Evolutionary conservation across 2,113 vertebrate genomes (phyloP), one percentile per base, ranked within the genome.

Genomic region (Litocranius walleri): DNA sequence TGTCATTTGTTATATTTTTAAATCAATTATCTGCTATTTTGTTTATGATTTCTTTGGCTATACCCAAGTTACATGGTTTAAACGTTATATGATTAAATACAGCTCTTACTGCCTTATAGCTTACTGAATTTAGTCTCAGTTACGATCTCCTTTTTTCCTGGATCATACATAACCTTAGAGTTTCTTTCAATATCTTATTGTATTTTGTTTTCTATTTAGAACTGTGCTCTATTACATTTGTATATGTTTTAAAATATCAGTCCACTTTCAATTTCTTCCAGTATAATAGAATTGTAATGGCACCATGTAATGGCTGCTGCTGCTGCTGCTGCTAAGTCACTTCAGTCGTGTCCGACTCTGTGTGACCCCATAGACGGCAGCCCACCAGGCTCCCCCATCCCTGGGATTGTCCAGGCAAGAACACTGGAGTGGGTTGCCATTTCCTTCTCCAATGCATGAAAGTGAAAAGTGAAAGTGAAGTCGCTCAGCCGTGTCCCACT

Each of bases 221-320:
- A 74, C 36, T 14, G 21, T 43, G 36, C 19, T 33, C 16, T 61
- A 29, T 61, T 78, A 87, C 77, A 40, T 61, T 59, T 50, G 16
- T 36, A 59, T 30, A 40, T 93, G 25, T 78, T 59, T 61, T 61
- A 61, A 93, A 62, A 87, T 7, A 61, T 61, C 48, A 61, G 5
- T 74, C 52, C 81, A 74, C 4, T 48, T 57, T 61, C 84, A 71
- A 61, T 87, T 87, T 88, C 85, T 88, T 94, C 8, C 33, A 29
- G 43, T 77, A 27, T 15, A 91, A 64, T 23, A 91, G 56, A 86
- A 80, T 54, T 77, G 8, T 52, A 88, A 59, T 71, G 33, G 17
- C 33, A 71, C 33, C 40, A 25, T 50, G 1, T 82, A 81, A 57
- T 48, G 33, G 16, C 33, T 6, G 27, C 27, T 29, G 27, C 59